Base-by-base conservation (phyloP, 2,797 vertebrate species). In the Todus mexicanus region DNA sequence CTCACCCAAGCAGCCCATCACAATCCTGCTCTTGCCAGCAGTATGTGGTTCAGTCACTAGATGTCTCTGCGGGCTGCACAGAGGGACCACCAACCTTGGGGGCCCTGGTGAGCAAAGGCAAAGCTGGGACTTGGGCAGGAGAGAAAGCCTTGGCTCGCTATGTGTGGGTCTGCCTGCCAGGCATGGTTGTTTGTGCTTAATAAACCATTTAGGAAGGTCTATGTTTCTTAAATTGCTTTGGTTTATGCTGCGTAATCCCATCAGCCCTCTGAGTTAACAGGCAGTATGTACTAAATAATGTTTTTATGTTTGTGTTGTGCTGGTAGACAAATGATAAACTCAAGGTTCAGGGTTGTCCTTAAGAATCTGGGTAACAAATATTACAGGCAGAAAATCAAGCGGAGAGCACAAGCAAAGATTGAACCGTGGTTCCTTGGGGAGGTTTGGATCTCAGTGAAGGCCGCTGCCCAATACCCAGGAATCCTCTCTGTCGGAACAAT, bases 231-330 rank as follows among this genome's bases (percentile, higher is more conserved):
- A 2, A 3, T 16, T 50, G n/a, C 4, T 1, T 18, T 11, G 38
- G 20, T 35, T 47, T 0, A 0, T 7, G 59, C 51, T 48, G 26
- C 25, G 27, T 9, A 19, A 53, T n/a, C 65, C 37, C 60, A 50
- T 0, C 0, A 63, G n/a, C 23, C 13, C 35, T 18, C 9, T 0
- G 2, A 42, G 37, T 29, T 61, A 47, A 8, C 37, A 64, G 31
- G 35, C 33, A 91, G 38, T 38, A 42, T 12, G 51, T 60, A 22
- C 7, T 69, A 66, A 45, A 51, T 2, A 42, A 3, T 6, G 33
- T n/a, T 5, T 53, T 78, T 86, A 1, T 70, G 38, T n/a, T 63
- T 27, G 13, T 50, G 61, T 56, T 78, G 43, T 13, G 13, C 16
- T 20, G 54, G 42, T 31, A 33, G 9, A 65, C 15, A 26, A 84